These are phyloP conservation scores for Fissipunctia ypsillon DNA, from an alignment of 2,888 invertebrate genomes.

Conservation along the genomic window DNA sequence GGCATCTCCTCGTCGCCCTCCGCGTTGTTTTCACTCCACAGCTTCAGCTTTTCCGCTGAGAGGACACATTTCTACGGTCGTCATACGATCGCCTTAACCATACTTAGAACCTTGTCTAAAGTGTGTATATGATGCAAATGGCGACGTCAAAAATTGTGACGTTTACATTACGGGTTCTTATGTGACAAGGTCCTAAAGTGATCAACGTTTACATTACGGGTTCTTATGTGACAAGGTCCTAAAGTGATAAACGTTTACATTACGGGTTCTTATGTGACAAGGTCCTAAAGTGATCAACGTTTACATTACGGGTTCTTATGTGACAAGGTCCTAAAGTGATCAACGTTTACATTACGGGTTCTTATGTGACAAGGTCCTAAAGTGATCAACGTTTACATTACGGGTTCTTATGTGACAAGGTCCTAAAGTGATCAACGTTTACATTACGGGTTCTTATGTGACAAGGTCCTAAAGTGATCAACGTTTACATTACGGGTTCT, in stretches of 20 bases:
- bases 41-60: slow-evolving; percentile 71
- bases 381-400: not conserved
- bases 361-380: not conserved
- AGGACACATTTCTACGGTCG: not conserved
- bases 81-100: not conserved
- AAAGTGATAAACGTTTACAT: not conserved
- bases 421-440: not conserved
- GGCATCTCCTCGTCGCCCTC: slow-evolving; percentile 59
- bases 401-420: not conserved
- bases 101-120: not conserved
- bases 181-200: not conserved
- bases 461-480: not conserved
- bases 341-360: not conserved
- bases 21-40: slow-evolving; percentile 66
- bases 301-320: not conserved
- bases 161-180: not conserved
- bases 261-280: not conserved
- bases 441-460: not conserved
- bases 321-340: not conserved
- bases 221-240: not conserved
- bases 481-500: not conserved
- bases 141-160: not conserved
- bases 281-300: not conserved
- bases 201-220: not conserved
- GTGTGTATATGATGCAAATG: not conserved